phyloP scores from a whole-genome alignment of 2,888 invertebrate genomes.

The Eledona agricola region DNA sequence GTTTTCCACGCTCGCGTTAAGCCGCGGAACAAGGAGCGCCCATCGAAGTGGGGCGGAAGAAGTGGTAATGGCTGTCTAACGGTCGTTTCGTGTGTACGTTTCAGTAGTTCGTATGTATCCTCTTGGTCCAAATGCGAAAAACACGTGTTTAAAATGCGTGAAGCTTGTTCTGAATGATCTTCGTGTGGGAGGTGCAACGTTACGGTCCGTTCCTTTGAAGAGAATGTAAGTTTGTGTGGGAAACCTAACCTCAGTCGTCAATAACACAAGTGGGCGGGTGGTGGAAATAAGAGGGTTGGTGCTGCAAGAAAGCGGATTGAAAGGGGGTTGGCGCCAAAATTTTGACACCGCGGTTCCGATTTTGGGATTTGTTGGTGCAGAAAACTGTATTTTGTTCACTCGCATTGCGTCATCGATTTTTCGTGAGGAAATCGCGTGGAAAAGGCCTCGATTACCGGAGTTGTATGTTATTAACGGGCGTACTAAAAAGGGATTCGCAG shows the following conservation, averaged over 20 bases:
- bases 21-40: slow-evolving; percentile 11
- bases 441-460: too few species aligned
- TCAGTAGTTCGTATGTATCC: slow-evolving; percentile 18
- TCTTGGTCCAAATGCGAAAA: slow-evolving; percentile 26
- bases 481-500: too few species aligned
- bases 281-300: slow-evolving; percentile 6
- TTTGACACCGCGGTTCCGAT: neutral
- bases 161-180: slow-evolving; percentile 8
- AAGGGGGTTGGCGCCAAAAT: slow-evolving; percentile 25
- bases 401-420: too few species aligned
- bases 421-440: too few species aligned
- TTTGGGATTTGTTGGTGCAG: neutral
- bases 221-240: slow-evolving; percentile 21
- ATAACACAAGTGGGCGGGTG: slow-evolving; percentile 31
- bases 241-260: slow-evolving; percentile 29
- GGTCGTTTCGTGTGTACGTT: slow-evolving; percentile 21
- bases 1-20: neutral
- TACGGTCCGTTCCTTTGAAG: slow-evolving; percentile 2
- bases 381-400: neutral
- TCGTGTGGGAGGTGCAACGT: slow-evolving; percentile 17
- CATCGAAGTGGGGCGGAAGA: slow-evolving; percentile 22
- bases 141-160: slow-evolving; percentile 30
- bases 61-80: slow-evolving; percentile 29
- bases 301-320: slow-evolving; percentile 24
- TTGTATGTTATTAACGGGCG: too few species aligned